Evolutionary conservation across 23 tunicate species (phyloP).

Genomic region (Halocynthia aurantium): DNA sequence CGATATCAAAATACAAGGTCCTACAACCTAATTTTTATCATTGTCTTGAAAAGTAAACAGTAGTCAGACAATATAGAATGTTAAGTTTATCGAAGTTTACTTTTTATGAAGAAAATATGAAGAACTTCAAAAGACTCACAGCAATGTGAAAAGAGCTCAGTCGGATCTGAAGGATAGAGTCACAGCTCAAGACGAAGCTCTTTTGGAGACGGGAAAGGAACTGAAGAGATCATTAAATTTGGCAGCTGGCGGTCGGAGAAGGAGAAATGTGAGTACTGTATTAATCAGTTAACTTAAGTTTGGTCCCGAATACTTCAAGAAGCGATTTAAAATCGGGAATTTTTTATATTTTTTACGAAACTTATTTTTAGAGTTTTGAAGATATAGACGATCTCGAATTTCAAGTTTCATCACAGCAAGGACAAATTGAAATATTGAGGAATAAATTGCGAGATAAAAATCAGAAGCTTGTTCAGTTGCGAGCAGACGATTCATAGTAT

Average conservation of each 20-base stretch:
- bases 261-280: slow-evolving; percentile 12
- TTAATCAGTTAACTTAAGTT: not conserved
- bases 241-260: slow-evolving; percentile 40
- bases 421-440: slow-evolving; percentile 46
- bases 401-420: slow-evolving; percentile 43
- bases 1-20: no score
- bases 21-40: not conserved
- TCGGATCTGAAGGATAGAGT: slow-evolving; percentile 20
- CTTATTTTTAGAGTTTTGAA: not conserved
- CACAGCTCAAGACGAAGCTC: slow-evolving; percentile 24
- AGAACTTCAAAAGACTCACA: slow-evolving; percentile 17
- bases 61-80: not conserved
- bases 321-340: not conserved
- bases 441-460: slow-evolving; percentile 33
- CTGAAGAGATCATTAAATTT: slow-evolving; percentile 42
- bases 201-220: slow-evolving; percentile 33
- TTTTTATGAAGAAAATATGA: slow-evolving; percentile 9
- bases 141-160: slow-evolving; percentile 19
- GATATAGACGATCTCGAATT: slow-evolving; percentile 38
- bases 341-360: not conserved
- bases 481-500: no score
- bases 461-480: not conserved
- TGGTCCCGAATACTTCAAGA: not conserved
- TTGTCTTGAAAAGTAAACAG: not conserved
- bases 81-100: not conserved